A percentile compares a stretch with the other conserved stretches of the same genome.
phyloP scores from a whole-genome alignment of 2,797 vertebrate species.

The Cetoscarus ocellatus region DNA sequence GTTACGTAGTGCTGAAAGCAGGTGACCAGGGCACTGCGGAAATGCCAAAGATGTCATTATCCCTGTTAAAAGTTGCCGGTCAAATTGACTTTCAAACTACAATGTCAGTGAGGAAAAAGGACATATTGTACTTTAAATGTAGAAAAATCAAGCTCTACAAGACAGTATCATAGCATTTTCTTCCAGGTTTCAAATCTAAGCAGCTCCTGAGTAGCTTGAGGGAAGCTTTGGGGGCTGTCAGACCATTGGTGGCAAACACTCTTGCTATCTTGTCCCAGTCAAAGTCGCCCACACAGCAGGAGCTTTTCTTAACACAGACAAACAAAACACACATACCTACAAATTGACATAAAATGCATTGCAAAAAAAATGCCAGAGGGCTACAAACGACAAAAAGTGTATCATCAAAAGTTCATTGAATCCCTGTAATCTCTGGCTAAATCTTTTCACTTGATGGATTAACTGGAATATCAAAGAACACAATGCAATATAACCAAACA shows the following conservation, averaged over 20 bases:
- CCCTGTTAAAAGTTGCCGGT: no score
- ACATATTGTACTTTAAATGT: neutral
- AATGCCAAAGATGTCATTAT: no score
- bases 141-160: conserved; percentile 17
- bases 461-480: conserved; percentile 85
- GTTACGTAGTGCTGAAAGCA: no score
- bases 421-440: conserved; percentile 79
- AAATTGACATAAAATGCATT: conserved; percentile 41
- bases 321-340: conserved; percentile 28
- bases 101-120: no score
- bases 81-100: no score
- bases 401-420: conserved; percentile 77
- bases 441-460: conserved; percentile 86
- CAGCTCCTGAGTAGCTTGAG: conserved; percentile 40
- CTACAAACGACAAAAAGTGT: conserved; percentile 61
- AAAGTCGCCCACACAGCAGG: conserved; percentile 53
- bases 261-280: conserved; percentile 48
- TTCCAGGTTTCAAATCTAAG: conserved; percentile 41
- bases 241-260: conserved; percentile 44
- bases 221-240: conserved; percentile 54
- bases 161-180: conserved; percentile 30
- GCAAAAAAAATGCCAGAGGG: conserved; percentile 65
- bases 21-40: no score
- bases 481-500: conserved; percentile 82
- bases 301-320: conserved; percentile 44